These are phyloP conservation scores for Trialeurodes vaporariorum DNA, from an alignment of 1,140 invertebrate species.

Conservation along the genomic window DNA sequence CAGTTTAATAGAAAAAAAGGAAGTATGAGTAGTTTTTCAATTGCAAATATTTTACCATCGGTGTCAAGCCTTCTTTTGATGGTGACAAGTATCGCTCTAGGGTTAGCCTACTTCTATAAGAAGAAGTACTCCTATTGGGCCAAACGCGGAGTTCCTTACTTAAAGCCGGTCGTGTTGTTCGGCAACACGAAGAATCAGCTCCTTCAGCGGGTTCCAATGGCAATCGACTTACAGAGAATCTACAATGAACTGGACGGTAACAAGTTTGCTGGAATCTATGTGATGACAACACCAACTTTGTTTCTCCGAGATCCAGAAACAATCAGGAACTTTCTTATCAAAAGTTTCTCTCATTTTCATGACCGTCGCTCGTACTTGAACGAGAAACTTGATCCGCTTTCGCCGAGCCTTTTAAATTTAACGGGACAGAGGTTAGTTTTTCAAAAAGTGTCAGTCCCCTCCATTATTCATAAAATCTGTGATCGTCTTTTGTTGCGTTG, in stretches of 20 bases:
- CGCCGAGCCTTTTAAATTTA: background rate
- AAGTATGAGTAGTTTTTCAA: too few relatives aligned
- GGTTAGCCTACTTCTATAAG: background rate
- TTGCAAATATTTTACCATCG: background rate
- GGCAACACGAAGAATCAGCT: slow-evolving; percentile 25
- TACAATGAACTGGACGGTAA: slow-evolving; percentile 16
- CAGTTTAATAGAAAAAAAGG: too few relatives aligned
- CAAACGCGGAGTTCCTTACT: slow-evolving; percentile 31
- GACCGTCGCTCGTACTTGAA: background rate
- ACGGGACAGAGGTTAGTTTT: background rate
- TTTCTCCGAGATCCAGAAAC: slow-evolving; percentile 30
- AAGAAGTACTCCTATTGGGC: slow-evolving; percentile 33
- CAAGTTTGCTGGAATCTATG: slow-evolving; percentile 25
- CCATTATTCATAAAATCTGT: background rate
- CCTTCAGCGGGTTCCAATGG: background rate
- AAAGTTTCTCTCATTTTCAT: slow-evolving; percentile 26
- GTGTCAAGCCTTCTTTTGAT: background rate
- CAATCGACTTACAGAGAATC: slow-evolving; percentile 9
- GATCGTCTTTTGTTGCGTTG: background rate
- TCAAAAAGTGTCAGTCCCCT: too few relatives aligned
- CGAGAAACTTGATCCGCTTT: background rate
- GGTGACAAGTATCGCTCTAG: background rate
- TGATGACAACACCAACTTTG: slow-evolving; percentile 21
- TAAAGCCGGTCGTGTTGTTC: slow-evolving; percentile 29
- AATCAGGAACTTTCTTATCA: slow-evolving; percentile 29